Percentiles rank a stretch among this genome's conserved stretches.
These are phyloP conservation scores for Oxygymnocypris stewartii DNA, from an alignment of 2,113 vertebrate genomes.

Conservation along the genomic window DNA sequence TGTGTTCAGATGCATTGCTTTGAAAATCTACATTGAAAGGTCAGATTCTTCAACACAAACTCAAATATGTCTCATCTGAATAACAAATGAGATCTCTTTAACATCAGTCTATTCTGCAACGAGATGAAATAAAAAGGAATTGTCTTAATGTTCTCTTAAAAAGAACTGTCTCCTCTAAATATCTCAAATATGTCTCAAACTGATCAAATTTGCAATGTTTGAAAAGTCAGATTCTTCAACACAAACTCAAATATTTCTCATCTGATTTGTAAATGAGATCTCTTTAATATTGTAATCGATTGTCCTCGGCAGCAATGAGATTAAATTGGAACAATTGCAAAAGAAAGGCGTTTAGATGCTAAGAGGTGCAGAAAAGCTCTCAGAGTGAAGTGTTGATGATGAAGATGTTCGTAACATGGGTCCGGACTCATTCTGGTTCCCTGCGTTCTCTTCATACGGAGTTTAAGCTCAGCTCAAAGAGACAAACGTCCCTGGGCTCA, in stretches of 20 bases:
- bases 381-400: not conserved
- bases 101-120: not conserved
- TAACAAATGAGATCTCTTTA: not conserved
- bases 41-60: not conserved
- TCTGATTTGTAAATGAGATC: too few species aligned
- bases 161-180: not conserved
- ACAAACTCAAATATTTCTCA: not conserved
- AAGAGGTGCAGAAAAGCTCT: not conserved
- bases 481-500: constrained; percentile 1
- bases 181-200: not conserved
- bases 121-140: not conserved
- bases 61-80: not conserved
- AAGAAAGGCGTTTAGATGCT: not conserved
- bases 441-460: not conserved
- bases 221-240: too few species aligned
- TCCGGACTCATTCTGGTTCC: not conserved
- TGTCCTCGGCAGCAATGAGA: too few species aligned
- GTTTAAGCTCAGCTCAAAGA: constrained; percentile 19
- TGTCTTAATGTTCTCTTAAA: too few species aligned
- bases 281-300: too few species aligned
- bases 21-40: too few species aligned
- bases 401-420: not conserved
- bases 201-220: too few species aligned
- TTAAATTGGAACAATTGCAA: too few species aligned
- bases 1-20: not conserved